Base-by-base conservation (phyloP, 2,113 vertebrate species). In the Amblyopsis rosae region DNA sequence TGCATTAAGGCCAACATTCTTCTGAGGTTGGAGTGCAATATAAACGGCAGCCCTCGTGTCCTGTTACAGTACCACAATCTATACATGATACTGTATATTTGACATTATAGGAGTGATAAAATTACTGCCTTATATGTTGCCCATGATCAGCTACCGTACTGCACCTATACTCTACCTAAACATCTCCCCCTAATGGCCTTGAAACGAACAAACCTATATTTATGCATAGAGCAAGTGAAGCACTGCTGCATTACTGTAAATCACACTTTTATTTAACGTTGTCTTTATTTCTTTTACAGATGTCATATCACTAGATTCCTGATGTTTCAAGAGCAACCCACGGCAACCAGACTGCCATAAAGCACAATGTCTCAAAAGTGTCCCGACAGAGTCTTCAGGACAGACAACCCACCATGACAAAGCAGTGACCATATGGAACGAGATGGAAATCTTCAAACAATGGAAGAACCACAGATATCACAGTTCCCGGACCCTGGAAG, bases 361-460 rank as follows among this genome's bases (percentile, higher is more conserved):
- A 98, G 97, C 97, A 98, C 96, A 98, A 98, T 90, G 90, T 88
- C 91, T 84, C 85, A 86, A 90, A 87, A 74, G 72, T 65, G 49
- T 75, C 82, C 75, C 67, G 17, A 65, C 77, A 62, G 75, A 59
- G 51, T 77, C 76, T 77, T 75, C 76, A 75, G 58, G 79, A 73
- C 64, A 67, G 69, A 70, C 59, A 65, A 77, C 67, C 69, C 78
- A 45, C 63, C 1, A 33, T 11, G 8, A 12, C 17, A 45, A 77
- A 76, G 67, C 9, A 53, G 58, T 3, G 1, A 78, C 53, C n/a
- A 75, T 41, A 57, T 53, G 57, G 56, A 62, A 53, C 48, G 5
- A 81, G 59, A 76, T 79, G 67, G 70, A 73, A 75, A 79, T 70
- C 4, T 16, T 77, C 81, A 61, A 69, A 54, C 64, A 60, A 67